A percentile compares a stretch with the other conserved stretches of the same genome.
Conservation (phyloP, 2,113 vertebrate species). For the Panthera leo region DNA sequence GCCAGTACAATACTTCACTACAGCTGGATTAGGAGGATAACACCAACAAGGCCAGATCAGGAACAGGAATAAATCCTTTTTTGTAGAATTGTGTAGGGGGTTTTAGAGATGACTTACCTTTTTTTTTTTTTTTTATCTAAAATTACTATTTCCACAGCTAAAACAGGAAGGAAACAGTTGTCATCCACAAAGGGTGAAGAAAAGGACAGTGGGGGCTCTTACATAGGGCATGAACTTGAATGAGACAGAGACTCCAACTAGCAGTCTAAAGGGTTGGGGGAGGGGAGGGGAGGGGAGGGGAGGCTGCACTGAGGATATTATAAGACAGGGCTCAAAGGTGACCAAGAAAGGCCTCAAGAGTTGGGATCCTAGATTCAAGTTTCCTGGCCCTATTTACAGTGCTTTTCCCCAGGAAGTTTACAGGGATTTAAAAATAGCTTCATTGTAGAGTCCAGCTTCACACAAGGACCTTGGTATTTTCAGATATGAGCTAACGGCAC, state of each 20-base stretch:
- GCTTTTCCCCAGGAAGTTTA: constrained; percentile 46
- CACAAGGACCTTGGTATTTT: background rate
- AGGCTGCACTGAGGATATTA: background rate
- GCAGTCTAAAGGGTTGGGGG: background rate
- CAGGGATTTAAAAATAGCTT: constrained; percentile 54
- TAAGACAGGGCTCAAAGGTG: background rate
- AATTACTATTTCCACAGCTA: constrained; percentile 61
- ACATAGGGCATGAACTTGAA: constrained; percentile 20
- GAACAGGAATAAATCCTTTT: constrained; percentile 59
- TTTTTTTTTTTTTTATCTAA: constrained; percentile 51
- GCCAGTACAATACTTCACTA: constrained; percentile 67
- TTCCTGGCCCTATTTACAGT: constrained; percentile 29
- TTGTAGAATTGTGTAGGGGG: constrained; percentile 26
- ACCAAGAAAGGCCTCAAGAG: background rate
- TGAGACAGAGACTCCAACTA: background rate
- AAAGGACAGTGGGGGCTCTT: constrained; percentile 59
- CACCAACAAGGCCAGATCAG: constrained; percentile 37
- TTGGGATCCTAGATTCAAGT: constrained; percentile 54
- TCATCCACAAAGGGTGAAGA: constrained; percentile 63
- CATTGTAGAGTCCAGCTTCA: background rate
- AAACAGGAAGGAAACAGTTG: constrained; percentile 71
- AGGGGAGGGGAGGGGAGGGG: background rate
- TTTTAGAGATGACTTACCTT: constrained; percentile 39
- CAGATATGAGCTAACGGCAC: background rate
- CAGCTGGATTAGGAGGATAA: constrained; percentile 73